phyloP scores from a whole-genome alignment of 2,888 invertebrate species.

The Latrodectus elegans region DNA sequence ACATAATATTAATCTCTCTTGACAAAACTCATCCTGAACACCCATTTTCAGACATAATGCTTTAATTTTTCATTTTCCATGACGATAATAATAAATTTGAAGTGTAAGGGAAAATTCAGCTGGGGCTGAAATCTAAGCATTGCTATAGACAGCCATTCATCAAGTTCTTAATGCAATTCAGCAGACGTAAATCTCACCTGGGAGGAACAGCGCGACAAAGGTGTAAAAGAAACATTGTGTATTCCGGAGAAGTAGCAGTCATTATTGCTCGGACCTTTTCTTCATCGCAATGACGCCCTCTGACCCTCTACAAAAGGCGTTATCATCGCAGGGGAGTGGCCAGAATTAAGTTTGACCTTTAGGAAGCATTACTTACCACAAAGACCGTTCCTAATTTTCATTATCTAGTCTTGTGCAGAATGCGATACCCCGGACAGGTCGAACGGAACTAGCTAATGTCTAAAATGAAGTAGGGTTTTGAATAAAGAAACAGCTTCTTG shows the following conservation, averaged over 20 bases:
- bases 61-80: no score
- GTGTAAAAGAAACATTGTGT: conserved; percentile 2
- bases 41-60: no score
- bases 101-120: no score
- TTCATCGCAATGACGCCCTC: neutral
- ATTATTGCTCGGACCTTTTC: neutral
- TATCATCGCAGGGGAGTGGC: conserved; percentile 1
- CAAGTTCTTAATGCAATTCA: neutral
- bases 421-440: neutral
- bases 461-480: no score
- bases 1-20: no score
- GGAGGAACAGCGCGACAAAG: neutral
- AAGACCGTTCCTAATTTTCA: conserved; percentile 1
- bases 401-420: conserved; percentile 1
- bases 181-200: neutral
- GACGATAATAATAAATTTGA: no score
- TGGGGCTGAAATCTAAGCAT: no score
- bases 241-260: conserved; percentile 1
- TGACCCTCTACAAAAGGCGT: neutral
- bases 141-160: neutral
- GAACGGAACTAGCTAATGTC: no score
- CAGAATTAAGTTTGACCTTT: conserved; percentile 2
- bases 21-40: no score
- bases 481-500: no score
- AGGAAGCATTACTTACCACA: neutral